Evolutionary conservation across 2,888 invertebrate genomes (phyloP), one percentile per base, ranked within the genome.

Genomic region (Pyrrhia umbra): DNA sequence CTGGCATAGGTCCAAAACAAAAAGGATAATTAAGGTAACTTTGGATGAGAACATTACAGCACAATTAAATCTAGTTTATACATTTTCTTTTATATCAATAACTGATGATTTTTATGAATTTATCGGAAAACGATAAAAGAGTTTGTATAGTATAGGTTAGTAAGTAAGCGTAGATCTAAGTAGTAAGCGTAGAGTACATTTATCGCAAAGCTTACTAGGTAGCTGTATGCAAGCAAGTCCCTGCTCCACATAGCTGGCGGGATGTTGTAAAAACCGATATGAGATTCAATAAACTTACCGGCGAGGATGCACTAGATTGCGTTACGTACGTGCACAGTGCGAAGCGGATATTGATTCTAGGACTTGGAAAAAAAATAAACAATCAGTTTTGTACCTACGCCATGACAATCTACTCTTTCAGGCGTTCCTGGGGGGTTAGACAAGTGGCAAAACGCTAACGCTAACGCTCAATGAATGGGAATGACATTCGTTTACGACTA

Each of bases 291-390:
- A 70, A 62, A 62, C 18, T 40, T 50, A 61, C 23, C 23, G 20
- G 9, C 2, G 9, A 45, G 45, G 39, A 54, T 69, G 70, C 52
- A 50, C 30, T 60, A 54, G 61, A 69, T 67, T 46, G 40, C 15
- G 16, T n/a, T 51, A 50, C 27, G 9, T 42, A 37, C 16, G 16
- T 43, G 68, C 23, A 34, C 15, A 21, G 9, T 57, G 18, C 8
- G 25, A 25, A n/a, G 25, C 25, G 25, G 10, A 25, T 9, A n/a
- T 37, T 47, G n/a, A 37, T 54, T 30, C n/a, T 43, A 58, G 13
- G 37, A 30, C 25, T 27, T 2, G 9, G 4, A n/a, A 59, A 45
- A 64, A 49, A 42, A 16, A 8, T 30, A 13, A 42, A 42, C 34
- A 34, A 34, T n/a, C n/a, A 34, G 5, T n/a, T 34, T 34, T n/a